Evolutionary conservation across 2,113 vertebrate species (phyloP), one percentile per base, ranked within the genome.

Genomic region (Chamaea fasciata): DNA sequence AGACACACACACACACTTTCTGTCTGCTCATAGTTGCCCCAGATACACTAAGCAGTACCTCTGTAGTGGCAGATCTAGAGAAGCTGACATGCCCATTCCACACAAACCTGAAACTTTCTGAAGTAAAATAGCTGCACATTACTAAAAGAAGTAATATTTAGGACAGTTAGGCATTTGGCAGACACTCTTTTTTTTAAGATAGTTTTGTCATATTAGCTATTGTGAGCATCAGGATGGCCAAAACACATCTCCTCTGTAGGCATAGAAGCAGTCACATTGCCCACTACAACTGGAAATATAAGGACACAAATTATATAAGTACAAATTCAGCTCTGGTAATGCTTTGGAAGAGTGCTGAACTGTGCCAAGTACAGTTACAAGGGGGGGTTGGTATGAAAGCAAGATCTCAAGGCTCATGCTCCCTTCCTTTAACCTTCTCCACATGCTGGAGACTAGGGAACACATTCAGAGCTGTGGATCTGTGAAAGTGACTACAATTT

Each of bases 301-400:
- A 56, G 9, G 17, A 30, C 41, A 63, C 13, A 24, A 4, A 41
- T 41, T 41, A 41, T 41, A 15, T 41, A 41, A 16, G 44, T n/a
- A 59, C 19, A 77, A 31, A 65, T 69, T 73, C 55, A 53, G 10
- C 19, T 76, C 53, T 69, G 27, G 5, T 16, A 65, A 26, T 46
- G 11, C 41, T 89, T 90, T 8, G 1, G 13, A 65, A 78, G 64
- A 55, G 20, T 14, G 30, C 28, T 70, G 84, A 70, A 69, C 28
- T 71, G 23, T 2, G 1, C 17, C 0, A 0, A 65, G 30, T 53
- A 35, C 14, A 31, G 21, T 30, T 57, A 20, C 30, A 57, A 53
- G 13, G 14, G 1, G 6, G 8, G 6, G 8, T 14, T 87, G 17
- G 28, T 59, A 44, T 62, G 31, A 81, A 87, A 42, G 67, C n/a